Percentiles rank a stretch among this genome's conserved stretches.
These are phyloP conservation scores for Galeruca laticollis DNA, from an alignment of 2,888 invertebrate species.

Conservation along the genomic window DNA sequence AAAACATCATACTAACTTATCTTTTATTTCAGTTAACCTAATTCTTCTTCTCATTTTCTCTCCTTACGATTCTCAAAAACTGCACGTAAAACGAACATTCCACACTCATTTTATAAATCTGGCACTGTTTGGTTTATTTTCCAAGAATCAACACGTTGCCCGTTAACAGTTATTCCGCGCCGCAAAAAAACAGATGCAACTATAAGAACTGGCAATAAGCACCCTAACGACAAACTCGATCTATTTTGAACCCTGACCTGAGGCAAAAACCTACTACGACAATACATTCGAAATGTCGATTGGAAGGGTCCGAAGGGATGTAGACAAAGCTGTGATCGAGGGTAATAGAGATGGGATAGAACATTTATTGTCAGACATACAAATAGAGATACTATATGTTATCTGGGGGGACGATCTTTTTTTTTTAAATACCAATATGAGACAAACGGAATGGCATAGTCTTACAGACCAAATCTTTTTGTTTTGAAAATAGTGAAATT, in stretches of 20 bases:
- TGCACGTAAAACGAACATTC: not conserved
- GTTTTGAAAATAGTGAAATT: no score
- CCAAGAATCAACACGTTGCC: slow-evolving; percentile 25
- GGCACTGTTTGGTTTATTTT: not conserved
- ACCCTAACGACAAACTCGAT: slow-evolving; percentile 14
- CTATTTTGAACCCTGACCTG: slow-evolving; percentile 46
- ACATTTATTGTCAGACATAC: no score
- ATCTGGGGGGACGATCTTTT: no score
- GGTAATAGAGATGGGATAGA: not conserved
- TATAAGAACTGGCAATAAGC: slow-evolving; percentile 8
- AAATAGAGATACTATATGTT: no score
- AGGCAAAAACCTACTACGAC: slow-evolving; percentile 30
- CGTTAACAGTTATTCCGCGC: slow-evolving; percentile 12
- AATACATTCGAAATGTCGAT: slow-evolving; percentile 15
- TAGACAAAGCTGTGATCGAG: not conserved
- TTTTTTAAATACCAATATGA: no score
- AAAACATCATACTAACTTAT: not conserved
- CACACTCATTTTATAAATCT: slow-evolving; percentile 13
- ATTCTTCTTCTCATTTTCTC: slow-evolving; percentile 12
- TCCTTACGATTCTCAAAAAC: not conserved
- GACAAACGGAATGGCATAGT: no score
- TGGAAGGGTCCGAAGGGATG: slow-evolving; percentile 13
- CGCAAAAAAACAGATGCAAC: slow-evolving; percentile 15
- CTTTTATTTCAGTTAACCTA: slow-evolving; percentile 11
- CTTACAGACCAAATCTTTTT: no score